Evolutionary conservation across 2,888 invertebrate species (phyloP), one percentile per base, ranked within the genome.

Genomic region (Andrena hattorfiana): DNA sequence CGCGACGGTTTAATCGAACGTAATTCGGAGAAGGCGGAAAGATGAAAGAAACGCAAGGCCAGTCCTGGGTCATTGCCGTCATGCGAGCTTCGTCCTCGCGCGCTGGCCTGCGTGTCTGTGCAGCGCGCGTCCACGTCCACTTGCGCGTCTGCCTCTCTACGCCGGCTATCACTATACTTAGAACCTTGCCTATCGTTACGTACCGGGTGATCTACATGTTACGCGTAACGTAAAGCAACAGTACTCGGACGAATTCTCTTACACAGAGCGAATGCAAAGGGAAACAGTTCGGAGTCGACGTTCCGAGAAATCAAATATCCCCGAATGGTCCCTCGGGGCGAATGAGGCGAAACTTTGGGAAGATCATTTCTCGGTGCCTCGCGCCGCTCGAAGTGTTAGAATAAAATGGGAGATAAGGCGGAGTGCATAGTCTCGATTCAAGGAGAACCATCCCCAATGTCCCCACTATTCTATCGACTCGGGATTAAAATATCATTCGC

Each of bases 31-130:
- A 89, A 90, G 89, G 87, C 89, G 89, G 89, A 89, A 91, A 92
- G 90, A 91, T 88, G 91, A 92, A 91, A 91, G 91, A 91, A 91
- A 92, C 86, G 91, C 92, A 91, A 92, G 92, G 92, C 89, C 91
- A 89, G 87, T 86, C 90, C 85, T 91, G 90, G 92, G 92, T 92
- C 92, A 92, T 92, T 92, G 92, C 92, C 92, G 92, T 89, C 90
- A 85, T 86, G 87, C 88, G 86, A 87, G 83, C 82, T 71, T 74
- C 81, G 83, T 83, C 81, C 73, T 77, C 85, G 28, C 70, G 56
- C 64, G 71, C 75, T 59, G 68, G 20, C 68, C 54, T 26, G 10
- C 56, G 62, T 66, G 62, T 67, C 66, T 62, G 78, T 70, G 59
- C 63, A 60, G 23, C 20, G 60, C 48, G 54, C 75, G 35, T 79